Evolutionary conservation across 2,797 vertebrate species (phyloP), one percentile per base, ranked within the genome.

Genomic region (Triplophysa bombifrons): DNA sequence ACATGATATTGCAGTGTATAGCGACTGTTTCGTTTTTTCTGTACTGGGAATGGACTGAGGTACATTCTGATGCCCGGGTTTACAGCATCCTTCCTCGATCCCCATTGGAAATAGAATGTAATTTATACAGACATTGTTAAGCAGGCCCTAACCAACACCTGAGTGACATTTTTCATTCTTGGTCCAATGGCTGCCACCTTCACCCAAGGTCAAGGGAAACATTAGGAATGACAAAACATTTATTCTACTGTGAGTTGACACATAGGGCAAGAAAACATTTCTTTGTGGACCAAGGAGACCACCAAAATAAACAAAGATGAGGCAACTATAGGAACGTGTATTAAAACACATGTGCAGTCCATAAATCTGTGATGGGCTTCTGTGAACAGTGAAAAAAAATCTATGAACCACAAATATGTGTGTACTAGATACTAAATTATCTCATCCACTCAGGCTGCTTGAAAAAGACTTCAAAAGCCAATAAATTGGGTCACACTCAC

Each of bases 401-500:
- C n/a, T 17, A 48, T 53, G 69, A 60, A 69, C 65, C 56, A 77
- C 25, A 69, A 34, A 14, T 44, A 10, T 34, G 44, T 67, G 53
- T 82, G 51, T 75, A 74, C 82, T 5, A 85, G 81, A 38, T 38
- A 58, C 72, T 82, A 60, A 72, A 80, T 85, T 86, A 88, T 88
- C 83, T 61, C 67, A 83, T 82, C 74, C 78, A 56, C 77, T 74
- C 85, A 87, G 83, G 63, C 58, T 34, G 74, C 50, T 46, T 12
- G 41, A 46, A 13, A 80, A 60, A 80, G 55, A 82, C 72, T 61
- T 85, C 58, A 79, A 86, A 89, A 86, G 72, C 56, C 60, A 76
- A 65, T 73, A 84, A 90, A 91, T 16, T 82, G 80, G 87, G 87
- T 90, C 88, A 84, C 53, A 76, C 76, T 86, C 34, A 16, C 71